A percentile compares a stretch with the other conserved stretches of the same genome.
These are phyloP conservation scores for Belonocnema kinseyi DNA, from an alignment of 1,140 invertebrate genomes.

Conservation along the genomic window DNA sequence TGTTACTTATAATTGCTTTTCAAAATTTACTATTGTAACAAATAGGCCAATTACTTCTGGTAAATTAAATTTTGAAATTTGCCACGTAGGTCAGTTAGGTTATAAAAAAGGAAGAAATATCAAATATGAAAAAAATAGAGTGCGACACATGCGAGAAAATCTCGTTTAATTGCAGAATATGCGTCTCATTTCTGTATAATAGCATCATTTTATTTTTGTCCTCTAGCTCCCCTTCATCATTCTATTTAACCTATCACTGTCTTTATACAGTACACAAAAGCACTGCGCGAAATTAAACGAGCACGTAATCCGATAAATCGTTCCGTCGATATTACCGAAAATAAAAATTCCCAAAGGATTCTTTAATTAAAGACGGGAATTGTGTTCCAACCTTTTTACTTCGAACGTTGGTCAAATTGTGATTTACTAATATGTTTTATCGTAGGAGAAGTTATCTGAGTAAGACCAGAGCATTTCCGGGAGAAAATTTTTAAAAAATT, in stretches of 20 bases:
- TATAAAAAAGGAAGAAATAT: too few species aligned
- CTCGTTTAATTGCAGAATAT: too few species aligned
- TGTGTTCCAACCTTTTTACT: background rate
- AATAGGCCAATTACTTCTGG: too few species aligned
- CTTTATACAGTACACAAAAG: constrained; percentile 38
- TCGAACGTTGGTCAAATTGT: background rate
- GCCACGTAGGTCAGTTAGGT: too few species aligned
- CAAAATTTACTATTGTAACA: too few species aligned
- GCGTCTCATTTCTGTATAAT: too few species aligned
- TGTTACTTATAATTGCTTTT: too few species aligned
- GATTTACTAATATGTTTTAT: background rate
- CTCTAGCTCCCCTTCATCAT: too few species aligned
- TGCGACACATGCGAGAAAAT: too few species aligned
- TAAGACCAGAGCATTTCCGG: background rate
- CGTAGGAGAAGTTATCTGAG: background rate
- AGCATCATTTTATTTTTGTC: too few species aligned
- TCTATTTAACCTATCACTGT: background rate
- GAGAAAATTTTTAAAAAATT: background rate
- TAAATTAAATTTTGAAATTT: too few species aligned
- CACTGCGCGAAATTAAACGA: constrained; percentile 54
- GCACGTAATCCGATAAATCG: constrained; percentile 56
- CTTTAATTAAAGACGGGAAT: constrained; percentile 57
- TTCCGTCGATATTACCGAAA: constrained; percentile 49
- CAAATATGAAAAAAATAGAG: too few species aligned
- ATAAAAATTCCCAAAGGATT: constrained; percentile 55